Conservation (phyloP, 2,888 invertebrate genomes). For the Trachelus stipa region DNA sequence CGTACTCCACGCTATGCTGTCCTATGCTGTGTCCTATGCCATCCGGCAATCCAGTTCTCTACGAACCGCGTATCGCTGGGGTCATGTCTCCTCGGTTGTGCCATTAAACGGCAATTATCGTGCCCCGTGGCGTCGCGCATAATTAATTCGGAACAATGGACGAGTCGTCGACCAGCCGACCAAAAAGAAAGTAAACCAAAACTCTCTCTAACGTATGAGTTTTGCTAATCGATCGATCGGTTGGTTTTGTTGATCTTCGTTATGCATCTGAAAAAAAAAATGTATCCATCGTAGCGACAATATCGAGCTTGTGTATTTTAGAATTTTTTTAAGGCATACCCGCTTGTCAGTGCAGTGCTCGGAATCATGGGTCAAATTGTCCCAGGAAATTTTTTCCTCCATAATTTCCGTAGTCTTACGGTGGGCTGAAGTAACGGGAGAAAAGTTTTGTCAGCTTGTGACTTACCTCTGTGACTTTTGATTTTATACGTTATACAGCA, state of each 20-base stretch:
- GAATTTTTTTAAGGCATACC: not conserved
- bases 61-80: constrained; percentile 40
- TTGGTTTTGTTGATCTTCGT: not conserved
- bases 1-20: constrained; percentile 3
- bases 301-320: not conserved
- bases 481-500: not conserved
- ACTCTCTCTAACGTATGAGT: not conserved
- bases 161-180: not conserved
- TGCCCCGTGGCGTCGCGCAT: constrained; percentile 5
- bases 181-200: not conserved
- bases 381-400: not conserved
- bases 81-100: constrained; percentile 20
- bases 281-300: not conserved
- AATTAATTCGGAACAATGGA: not conserved
- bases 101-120: constrained; percentile 9
- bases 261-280: not conserved
- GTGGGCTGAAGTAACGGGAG: not conserved
- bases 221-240: not conserved
- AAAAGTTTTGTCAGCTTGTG: not conserved
- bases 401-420: not conserved
- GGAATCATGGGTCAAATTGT: not conserved
- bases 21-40: constrained; percentile 26
- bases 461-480: not conserved
- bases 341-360: not conserved
- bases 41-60: constrained; percentile 40